phyloP scores from a whole-genome alignment of 2,888 invertebrate genomes.

The Psylliodes chrysocephalus region DNA sequence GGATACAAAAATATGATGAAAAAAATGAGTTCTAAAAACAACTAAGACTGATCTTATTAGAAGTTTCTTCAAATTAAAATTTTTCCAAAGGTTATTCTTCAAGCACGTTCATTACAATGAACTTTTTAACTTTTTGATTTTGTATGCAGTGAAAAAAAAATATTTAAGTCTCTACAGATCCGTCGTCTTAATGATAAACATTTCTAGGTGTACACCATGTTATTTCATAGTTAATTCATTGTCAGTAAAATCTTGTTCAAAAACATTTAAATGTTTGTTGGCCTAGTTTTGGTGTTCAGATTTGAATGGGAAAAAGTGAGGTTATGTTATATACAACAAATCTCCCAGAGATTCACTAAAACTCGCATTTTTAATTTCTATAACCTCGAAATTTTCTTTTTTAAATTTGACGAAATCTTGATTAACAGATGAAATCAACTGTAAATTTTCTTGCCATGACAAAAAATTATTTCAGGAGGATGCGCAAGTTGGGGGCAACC shows the following conservation, averaged over 20 bases:
- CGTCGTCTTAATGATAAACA: constrained; percentile 45
- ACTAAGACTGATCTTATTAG: no score
- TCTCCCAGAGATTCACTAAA: no score
- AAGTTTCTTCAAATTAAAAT: no score
- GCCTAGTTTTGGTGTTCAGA: constrained; percentile 23
- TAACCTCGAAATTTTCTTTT: neutral
- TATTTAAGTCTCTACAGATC: neutral
- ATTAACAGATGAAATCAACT: constrained; percentile 25
- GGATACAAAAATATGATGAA: neutral
- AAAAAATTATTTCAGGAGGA: no score
- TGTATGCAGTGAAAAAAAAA: neutral
- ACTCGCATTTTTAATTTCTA: neutral
- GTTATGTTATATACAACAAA: neutral
- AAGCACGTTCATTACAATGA: no score
- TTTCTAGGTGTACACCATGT: constrained; percentile 59
- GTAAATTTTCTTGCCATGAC: constrained; percentile 59
- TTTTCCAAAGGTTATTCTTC: no score
- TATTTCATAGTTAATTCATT: constrained; percentile 50
- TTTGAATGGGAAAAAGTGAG: constrained; percentile 19
- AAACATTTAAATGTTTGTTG: constrained; percentile 31
- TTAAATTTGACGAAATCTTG: constrained; percentile 13
- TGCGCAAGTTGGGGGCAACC: no score
- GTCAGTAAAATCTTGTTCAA: constrained; percentile 32
- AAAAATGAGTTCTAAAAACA: neutral
- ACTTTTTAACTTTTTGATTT: neutral